These are phyloP conservation scores for Neofelis nebulosa DNA, from an alignment of 2,113 vertebrate genomes.

Conservation along the genomic window DNA sequence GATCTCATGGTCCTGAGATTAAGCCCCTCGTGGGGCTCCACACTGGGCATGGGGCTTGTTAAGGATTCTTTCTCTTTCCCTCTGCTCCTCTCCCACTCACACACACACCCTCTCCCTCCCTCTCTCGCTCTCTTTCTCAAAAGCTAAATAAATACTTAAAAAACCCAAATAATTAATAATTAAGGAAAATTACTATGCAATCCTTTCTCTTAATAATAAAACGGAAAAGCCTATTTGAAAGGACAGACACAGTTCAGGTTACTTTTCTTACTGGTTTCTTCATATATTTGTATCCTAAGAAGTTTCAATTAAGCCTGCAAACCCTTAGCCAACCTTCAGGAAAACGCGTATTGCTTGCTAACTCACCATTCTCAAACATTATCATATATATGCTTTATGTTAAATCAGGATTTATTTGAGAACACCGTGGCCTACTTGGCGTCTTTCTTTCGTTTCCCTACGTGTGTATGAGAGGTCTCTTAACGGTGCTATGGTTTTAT, in stretches of 20 bases:
- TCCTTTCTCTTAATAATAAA: background rate
- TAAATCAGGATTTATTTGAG: background rate
- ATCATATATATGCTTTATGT: background rate
- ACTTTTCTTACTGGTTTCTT: background rate
- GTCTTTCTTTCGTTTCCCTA: background rate
- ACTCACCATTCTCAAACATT: background rate
- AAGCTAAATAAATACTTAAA: background rate
- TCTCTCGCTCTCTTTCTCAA: too few relatives aligned
- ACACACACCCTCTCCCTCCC: too few relatives aligned
- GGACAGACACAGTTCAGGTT: background rate
- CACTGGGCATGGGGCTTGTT: too few relatives aligned
- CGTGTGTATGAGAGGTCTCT: background rate
- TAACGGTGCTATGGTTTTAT: background rate
- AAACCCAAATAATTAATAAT: background rate
- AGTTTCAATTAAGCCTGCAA: background rate
- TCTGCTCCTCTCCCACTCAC: too few relatives aligned
- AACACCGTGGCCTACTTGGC: background rate
- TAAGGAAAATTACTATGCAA: background rate
- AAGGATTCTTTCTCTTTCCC: too few relatives aligned
- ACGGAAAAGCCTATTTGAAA: background rate
- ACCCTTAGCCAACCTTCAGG: background rate
- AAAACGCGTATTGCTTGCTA: background rate
- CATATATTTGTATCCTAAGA: background rate
- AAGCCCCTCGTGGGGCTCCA: too few relatives aligned
- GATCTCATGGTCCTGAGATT: too few relatives aligned